A percentile compares a stretch with the other conserved stretches of the same genome.
Evolutionary conservation across 2,797 vertebrate genomes (phyloP).

Genomic region (Leucoraja ocellata): DNA sequence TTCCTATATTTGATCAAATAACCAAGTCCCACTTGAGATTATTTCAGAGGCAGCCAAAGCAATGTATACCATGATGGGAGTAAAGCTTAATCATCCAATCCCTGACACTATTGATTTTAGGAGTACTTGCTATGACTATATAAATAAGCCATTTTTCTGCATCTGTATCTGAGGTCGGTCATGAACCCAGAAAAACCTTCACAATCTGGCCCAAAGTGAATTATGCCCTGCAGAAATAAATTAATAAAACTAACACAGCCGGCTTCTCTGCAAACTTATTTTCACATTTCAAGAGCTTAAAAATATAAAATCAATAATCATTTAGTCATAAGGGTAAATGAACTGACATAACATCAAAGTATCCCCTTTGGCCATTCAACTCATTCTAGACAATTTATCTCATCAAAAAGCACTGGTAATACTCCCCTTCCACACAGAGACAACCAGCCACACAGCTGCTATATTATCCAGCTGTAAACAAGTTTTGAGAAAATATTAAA

Average conservation of each 20-base stretch:
- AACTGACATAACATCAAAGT: conserved; percentile 80
- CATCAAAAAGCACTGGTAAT: conserved; percentile 73
- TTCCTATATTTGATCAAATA: conserved; percentile 60
- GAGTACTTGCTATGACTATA: conserved; percentile 74
- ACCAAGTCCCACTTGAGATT: conserved; percentile 59
- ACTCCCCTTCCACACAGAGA: conserved; percentile 69
- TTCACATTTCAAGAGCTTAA: conserved; percentile 75
- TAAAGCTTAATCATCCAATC: conserved; percentile 75
- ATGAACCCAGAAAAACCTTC: conserved; percentile 70
- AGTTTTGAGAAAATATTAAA: conserved; percentile 81
- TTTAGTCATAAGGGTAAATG: conserved; percentile 89
- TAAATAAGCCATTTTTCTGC: conserved; percentile 77
- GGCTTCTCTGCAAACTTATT: conserved; percentile 70
- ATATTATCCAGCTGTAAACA: conserved; percentile 79
- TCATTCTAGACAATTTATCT: conserved; percentile 75
- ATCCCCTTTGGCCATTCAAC: conserved; percentile 75
- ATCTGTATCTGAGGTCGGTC: conserved; percentile 67
- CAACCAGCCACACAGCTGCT: conserved; percentile 64
- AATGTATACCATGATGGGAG: conserved; percentile 71
- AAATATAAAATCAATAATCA: conserved; percentile 92
- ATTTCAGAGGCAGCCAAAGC: conserved; percentile 59
- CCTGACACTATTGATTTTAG: conserved; percentile 75
- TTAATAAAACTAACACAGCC: conserved; percentile 74
- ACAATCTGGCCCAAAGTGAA: conserved; percentile 69
- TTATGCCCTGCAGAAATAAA: conserved; percentile 77